Evolutionary conservation across 2,797 vertebrate genomes (phyloP), one percentile per base, ranked within the genome.

Genomic region (Remorina albescens): DNA sequence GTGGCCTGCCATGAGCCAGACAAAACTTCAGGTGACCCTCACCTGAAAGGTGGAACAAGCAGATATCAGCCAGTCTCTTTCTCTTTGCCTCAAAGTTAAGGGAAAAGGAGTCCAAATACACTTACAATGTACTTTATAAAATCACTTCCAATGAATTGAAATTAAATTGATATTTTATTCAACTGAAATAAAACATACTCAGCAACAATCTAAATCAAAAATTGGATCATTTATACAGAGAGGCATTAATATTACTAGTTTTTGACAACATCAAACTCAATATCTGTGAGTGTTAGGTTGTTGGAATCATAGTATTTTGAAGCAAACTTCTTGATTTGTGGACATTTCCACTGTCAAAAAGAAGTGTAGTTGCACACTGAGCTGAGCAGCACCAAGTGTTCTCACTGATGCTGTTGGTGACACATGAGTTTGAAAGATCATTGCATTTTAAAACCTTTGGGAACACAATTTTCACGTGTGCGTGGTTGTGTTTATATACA

Each of bases 1-100:
- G 15, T 82, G 83, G 5, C 57, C 67, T 1, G 75, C 89, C 93
- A 88, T 88, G 8, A 64, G 15, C n/a, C 25, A 10, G 41, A 36
- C 2, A 2, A 2, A 46, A 58, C 8, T 0, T 32, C 44, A 39
- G 42, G 23, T 21, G 34, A 3, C 1, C 12, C 32, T 76, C 74
- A 77, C 55, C 77, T 79, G 50, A 37, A 19, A 0, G 46, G 25
- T 75, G n/a, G 18, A 44, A 39, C 4, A 37, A 57, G 56, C 6
- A 75, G 6, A 41, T 12, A 15, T 47, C 32, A 65, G 30, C 1
- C 25, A 16, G 8, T 37, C 11, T 1, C 18, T n/a, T 54, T n/a
- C 18, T 10, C 10, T 5, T 65, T 44, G 3, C 6, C 13, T 41
- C 49, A 21, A 49, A 19, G 21, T 19, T 8, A 36, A n/a, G 5